Percentiles rank a stretch among this genome's conserved stretches.
Evolutionary conservation across 2,888 invertebrate species (phyloP).

Genomic region (Eumacrocentrus americanus): DNA sequence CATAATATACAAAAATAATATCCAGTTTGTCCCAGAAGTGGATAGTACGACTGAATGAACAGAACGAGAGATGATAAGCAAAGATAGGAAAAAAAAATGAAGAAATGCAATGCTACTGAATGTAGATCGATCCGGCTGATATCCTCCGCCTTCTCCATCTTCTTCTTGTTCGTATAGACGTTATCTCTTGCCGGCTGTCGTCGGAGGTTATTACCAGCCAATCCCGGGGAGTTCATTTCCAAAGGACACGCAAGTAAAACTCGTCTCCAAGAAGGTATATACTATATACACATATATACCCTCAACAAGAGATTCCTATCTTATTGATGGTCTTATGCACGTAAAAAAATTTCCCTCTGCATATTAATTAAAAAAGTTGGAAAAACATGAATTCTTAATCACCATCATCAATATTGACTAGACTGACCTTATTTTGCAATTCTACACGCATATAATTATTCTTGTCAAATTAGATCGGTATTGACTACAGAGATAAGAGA

Average conservation of each 20-base stretch:
- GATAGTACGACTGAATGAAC: no score
- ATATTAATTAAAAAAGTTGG: not conserved
- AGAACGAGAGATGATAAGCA: no score
- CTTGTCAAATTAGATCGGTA: no score
- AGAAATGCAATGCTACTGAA: not conserved
- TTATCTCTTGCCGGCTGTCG: not conserved
- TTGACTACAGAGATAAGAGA: no score
- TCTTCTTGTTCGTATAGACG: not conserved
- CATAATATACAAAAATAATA: no score
- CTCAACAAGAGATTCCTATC: not conserved
- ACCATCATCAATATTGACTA: no score
- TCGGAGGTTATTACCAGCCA: slow-evolving; percentile 12
- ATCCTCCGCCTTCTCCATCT: not conserved
- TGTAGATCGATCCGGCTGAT: not conserved
- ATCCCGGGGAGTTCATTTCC: slow-evolving; percentile 20
- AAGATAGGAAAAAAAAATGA: not conserved
- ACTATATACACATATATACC: no score
- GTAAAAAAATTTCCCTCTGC: not conserved
- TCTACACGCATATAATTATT: no score
- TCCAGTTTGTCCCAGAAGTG: no score
- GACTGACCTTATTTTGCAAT: no score
- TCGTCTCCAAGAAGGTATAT: not conserved
- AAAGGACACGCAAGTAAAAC: slow-evolving; percentile 20
- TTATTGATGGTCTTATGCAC: not conserved
- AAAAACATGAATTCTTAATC: not conserved